Evolutionary conservation across 2,888 invertebrate genomes (phyloP), one percentile per base, ranked within the genome.

Genomic region (Rhagonycha fulva): DNA sequence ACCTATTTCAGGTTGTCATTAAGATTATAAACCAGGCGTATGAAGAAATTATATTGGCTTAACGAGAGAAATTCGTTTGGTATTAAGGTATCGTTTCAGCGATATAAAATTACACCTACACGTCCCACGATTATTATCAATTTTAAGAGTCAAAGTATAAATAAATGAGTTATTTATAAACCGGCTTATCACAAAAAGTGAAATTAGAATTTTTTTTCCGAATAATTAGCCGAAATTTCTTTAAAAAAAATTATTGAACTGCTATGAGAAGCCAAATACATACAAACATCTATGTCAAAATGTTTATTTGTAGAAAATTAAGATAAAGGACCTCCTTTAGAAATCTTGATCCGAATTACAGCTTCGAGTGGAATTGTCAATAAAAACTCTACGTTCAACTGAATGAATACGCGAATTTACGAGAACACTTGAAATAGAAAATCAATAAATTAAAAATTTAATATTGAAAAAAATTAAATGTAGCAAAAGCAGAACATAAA

Each of bases 11-110:
- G 26, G 67, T 68, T 62, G 24, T 60, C 67, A 72, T 72, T 72
- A 72, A 62, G 68, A 61, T 72, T 72, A 72, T 72, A 72, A 72
- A 61, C 61, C 72, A 72, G 68, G 68, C 72, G 72, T 68, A 68
- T 11, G 14, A 72, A 70, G 26, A 62, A 30, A 11, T 32, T 68
- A 68, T 24, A 73, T 73, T 73, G 73, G 68, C 32, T 68, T 68
- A 68, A 62, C 73, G 23, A 62, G 26, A 63, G 62, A 73, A 73
- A 73, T 73, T 68, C 61, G 68, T 74, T 32, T 32, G 28, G 30
- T 26, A 32, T 30, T 68, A 68, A 68, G 14, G 28, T 68, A 68
- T 68, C 68, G 68, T 30, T 68, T 30, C 10, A 9, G 19, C 28
- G 12, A 66, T 66, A 66, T 24, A 26, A 66, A 66, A 26, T 66